A percentile compares a stretch with the other conserved stretches of the same genome.
phyloP scores from a whole-genome alignment of 1,140 invertebrate species.

The Leptinotarsa undecemlineata region DNA sequence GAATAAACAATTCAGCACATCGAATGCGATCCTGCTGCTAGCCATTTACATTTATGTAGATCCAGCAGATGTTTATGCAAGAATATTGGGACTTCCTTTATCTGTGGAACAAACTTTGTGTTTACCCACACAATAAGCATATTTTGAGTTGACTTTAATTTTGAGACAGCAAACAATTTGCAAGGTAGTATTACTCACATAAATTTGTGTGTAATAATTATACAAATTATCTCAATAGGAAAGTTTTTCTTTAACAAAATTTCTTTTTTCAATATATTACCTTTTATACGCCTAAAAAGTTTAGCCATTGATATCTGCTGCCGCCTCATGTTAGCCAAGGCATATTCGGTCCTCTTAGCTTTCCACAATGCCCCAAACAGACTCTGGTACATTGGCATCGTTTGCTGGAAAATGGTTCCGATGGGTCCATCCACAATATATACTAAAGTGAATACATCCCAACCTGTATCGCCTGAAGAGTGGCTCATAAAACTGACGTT shows the following conservation, averaged over 20 bases:
- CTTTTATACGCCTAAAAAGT: conserved; percentile 66
- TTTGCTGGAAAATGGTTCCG: conserved; percentile 87
- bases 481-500: conserved; percentile 78
- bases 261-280: conserved; percentile 39
- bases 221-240: neutral
- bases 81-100: too few species aligned
- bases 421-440: conserved; percentile 94
- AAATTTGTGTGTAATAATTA: neutral
- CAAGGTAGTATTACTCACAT: too few species aligned
- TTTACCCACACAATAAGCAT: too few species aligned
- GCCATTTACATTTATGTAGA: too few species aligned
- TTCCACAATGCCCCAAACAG: conserved; percentile 94
- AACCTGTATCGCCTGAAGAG: conserved; percentile 78
- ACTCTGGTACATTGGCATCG: conserved; percentile 82
- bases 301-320: conserved; percentile 82
- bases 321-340: conserved; percentile 85
- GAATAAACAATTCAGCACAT: too few species aligned
- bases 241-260: neutral
- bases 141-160: too few species aligned
- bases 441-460: conserved; percentile 94
- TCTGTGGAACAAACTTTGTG: too few species aligned
- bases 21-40: too few species aligned
- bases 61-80: too few species aligned
- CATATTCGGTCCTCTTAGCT: conserved; percentile 92
- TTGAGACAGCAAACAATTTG: too few species aligned